These are phyloP conservation scores for Aurelia sp. DNA, from an alignment of 30 jellyfish, hydroid and myxozoan species.

Conservation along the genomic window DNA sequence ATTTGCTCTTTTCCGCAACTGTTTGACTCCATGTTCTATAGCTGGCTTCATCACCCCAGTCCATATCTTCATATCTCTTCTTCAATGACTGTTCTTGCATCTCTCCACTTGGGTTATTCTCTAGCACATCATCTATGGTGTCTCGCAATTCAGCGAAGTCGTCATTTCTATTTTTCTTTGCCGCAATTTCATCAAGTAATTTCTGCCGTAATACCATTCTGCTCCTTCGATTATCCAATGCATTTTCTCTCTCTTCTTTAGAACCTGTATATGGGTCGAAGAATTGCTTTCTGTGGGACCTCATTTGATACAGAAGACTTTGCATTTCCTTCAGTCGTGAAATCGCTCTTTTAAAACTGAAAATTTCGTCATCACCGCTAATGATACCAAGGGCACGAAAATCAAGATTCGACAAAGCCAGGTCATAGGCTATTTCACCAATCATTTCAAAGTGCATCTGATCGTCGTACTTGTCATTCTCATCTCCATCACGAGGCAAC, in stretches of 20 bases:
- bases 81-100: slow-evolving; percentile 7
- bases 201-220: slow-evolving; percentile 64
- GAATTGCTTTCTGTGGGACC: slow-evolving; percentile 56
- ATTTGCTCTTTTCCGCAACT: slow-evolving; percentile 28
- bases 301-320: slow-evolving; percentile 64
- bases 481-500: slow-evolving; percentile 72
- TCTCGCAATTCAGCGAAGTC: slow-evolving; percentile 35
- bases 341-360: slow-evolving; percentile 81
- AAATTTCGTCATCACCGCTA: slow-evolving; percentile 91
- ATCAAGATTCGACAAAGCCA: slow-evolving; percentile 63
- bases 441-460: slow-evolving; percentile 93
- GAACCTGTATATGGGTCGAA: slow-evolving; percentile 82
- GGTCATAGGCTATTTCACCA: slow-evolving; percentile 92
- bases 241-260: slow-evolving; percentile 46
- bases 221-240: slow-evolving; percentile 70
- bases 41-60: slow-evolving; percentile 98
- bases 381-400: slow-evolving; percentile 68
- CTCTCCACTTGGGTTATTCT: slow-evolving; percentile 22
- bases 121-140: slow-evolving; percentile 26
- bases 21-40: slow-evolving; percentile 77
- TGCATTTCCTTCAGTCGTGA: slow-evolving; percentile 87
- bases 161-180: slow-evolving; percentile 14
- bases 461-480: slow-evolving; percentile 54
- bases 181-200: slow-evolving; percentile 60
- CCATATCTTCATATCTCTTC: slow-evolving; percentile 61